Evolutionary conservation across 1,140 invertebrate species (phyloP).

Genomic region (Oryctes rhinoceros): DNA sequence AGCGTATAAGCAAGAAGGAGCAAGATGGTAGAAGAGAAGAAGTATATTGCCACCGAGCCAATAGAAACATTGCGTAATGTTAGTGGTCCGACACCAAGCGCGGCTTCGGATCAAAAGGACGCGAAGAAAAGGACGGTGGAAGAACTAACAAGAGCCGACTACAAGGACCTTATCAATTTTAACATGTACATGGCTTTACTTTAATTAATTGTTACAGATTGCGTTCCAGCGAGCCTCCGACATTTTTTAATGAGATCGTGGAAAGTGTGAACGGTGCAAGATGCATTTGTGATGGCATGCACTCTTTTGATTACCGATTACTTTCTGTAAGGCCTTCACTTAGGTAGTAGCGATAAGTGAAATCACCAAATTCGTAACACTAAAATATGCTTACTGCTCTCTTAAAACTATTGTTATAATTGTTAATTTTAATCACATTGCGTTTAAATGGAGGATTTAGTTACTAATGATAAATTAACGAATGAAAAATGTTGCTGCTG

Average conservation of each 20-base stretch:
- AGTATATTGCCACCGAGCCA: slow-evolving; percentile 7
- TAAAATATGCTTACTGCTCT: no score
- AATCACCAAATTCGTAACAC: no score
- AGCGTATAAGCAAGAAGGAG: neutral
- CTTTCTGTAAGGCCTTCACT: neutral
- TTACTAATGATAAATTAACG: no score
- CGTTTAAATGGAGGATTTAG: no score
- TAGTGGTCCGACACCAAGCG: slow-evolving; percentile 28
- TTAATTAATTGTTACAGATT: slow-evolving; percentile 35
- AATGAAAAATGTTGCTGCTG: no score
- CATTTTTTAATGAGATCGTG: slow-evolving; percentile 13
- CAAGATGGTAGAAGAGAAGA: neutral
- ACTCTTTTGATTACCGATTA: neutral
- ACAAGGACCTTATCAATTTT: slow-evolving; percentile 33
- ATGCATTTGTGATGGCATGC: slow-evolving; percentile 1
- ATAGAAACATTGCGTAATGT: slow-evolving; percentile 33
- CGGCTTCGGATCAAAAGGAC: slow-evolving; percentile 31
- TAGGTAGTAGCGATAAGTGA: neutral
- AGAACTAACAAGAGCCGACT: slow-evolving; percentile 29
- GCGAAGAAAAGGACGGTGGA: neutral
- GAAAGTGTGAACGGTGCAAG: slow-evolving; percentile 24
- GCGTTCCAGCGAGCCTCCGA: slow-evolving; percentile 14
- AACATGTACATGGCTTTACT: slow-evolving; percentile 24
- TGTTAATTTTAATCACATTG: no score
- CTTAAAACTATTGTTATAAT: no score